Base-by-base conservation (phyloP, 2,888 invertebrate genomes). In the Pantelozetes paolii region DNA sequence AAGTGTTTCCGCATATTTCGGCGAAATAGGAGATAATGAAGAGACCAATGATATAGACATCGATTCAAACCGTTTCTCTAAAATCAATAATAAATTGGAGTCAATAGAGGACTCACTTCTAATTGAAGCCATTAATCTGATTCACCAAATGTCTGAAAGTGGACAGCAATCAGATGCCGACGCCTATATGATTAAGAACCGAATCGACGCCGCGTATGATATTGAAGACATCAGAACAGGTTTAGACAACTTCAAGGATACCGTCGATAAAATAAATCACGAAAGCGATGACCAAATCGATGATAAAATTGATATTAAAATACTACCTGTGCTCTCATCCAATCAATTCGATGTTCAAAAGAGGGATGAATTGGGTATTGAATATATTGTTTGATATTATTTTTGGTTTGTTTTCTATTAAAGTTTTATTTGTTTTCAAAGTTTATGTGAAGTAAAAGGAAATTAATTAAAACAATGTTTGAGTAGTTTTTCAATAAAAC, bases 191-290 rank as follows among this genome's bases (percentile, higher is more conserved):
- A 76, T 78, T 11, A 69, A 54, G 15, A 73, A 75, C 15, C 70
- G 77, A 45, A 67, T 77, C 3, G 75, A 75, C 40, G 75, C 77
- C 20, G 78, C 78, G 23, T 76, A 78, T 26, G 78, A 78, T 42
- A 48, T 78, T 40, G 77, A 78, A 71, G 75, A 75, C 15, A 76
- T 78, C 76, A 64, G 77, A 40, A 71, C 59, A 1, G 74, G 77
- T 3, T 74, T 78, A 23, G 75, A 76, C 36, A 71, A 77, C n/a
- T 73, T 78, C 15, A 42, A 62, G 20, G 74, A 76, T 18, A 76
- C 76, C 0, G 18, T 78, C 54, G 42, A 62, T 11, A 74, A 75
- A 15, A 75, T 77, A 69, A 75, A 76, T 50, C 50, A 70, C 13
- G 75, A 76, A 32, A 36, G 67, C 3, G 15, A 26, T 54, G 26